These are phyloP conservation scores for Vipera ursinii DNA, from an alignment of 2,797 vertebrate species.

Conservation along the genomic window DNA sequence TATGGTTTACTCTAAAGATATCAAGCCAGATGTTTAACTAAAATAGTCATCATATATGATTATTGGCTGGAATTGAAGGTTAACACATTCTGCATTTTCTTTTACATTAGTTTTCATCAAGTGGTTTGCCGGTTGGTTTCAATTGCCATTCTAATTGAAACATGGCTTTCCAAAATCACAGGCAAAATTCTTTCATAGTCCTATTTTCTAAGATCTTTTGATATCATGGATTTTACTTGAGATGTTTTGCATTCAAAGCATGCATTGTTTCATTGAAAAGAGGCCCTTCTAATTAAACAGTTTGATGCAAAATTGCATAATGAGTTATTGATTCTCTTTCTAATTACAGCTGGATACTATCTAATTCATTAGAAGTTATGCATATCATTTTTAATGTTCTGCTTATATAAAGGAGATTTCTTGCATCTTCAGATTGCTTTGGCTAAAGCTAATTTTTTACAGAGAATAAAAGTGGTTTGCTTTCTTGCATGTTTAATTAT, in stretches of 20 bases:
- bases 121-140: background rate
- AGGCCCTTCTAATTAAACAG: background rate
- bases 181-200: background rate
- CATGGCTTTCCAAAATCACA: background rate
- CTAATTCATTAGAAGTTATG: slow-evolving; percentile 46
- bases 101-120: background rate
- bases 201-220: background rate
- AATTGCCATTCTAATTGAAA: background rate
- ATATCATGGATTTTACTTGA: background rate
- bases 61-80: background rate
- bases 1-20: background rate
- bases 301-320: slow-evolving; percentile 3
- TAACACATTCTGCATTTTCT: background rate
- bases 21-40: background rate
- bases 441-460: slow-evolving; percentile 1
- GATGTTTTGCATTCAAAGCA: background rate
- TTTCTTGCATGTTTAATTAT: slow-evolving; percentile 21
- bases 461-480: slow-evolving; percentile 7
- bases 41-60: background rate
- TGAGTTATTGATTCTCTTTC: background rate
- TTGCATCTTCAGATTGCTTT: slow-evolving; percentile 36
- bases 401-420: slow-evolving; percentile 41
- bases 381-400: slow-evolving; percentile 31
- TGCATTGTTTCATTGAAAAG: background rate
- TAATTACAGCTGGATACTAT: slow-evolving; percentile 47